These are phyloP conservation scores for Dendrophyllia cribrosa DNA, from an alignment of 64 coral and sea anemone genomes.

Conservation along the genomic window DNA sequence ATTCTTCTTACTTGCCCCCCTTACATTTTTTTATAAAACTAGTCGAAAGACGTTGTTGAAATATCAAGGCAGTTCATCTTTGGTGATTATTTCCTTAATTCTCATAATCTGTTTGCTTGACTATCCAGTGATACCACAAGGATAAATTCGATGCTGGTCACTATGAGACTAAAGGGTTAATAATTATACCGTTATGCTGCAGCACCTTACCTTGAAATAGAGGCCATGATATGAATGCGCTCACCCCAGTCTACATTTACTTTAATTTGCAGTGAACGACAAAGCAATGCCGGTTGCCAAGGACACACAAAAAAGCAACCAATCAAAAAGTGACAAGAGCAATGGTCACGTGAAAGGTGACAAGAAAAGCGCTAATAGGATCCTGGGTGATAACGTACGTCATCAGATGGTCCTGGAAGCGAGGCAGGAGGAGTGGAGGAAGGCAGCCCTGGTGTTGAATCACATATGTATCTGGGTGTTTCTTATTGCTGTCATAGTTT, in stretches of 20 bases:
- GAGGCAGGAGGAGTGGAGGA: conserved; percentile 84
- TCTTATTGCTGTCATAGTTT: conserved; percentile 63
- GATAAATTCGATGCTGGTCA: too few relatives aligned
- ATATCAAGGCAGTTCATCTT: too few relatives aligned
- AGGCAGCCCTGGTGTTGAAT: conserved; percentile 82
- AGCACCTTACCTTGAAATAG: too few relatives aligned
- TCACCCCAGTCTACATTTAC: background rate
- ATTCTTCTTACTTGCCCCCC: too few relatives aligned
- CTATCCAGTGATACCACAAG: too few relatives aligned
- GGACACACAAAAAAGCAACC: background rate
- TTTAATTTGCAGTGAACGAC: conserved; percentile 17
- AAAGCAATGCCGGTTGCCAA: background rate
- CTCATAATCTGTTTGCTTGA: too few relatives aligned
- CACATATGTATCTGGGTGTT: conserved; percentile 87
- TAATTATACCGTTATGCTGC: too few relatives aligned
- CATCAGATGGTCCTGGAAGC: conserved; percentile 73
- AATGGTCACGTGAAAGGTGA: conserved; percentile 7
- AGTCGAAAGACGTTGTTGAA: too few relatives aligned
- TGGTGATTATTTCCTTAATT: too few relatives aligned
- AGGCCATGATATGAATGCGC: too few relatives aligned
- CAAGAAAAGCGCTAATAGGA: conserved; percentile 64
- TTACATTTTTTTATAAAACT: too few relatives aligned
- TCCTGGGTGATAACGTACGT: conserved; percentile 58
- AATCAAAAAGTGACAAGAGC: background rate
- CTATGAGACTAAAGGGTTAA: too few relatives aligned